A percentile compares a stretch with the other conserved stretches of the same genome.
Evolutionary conservation across 2,888 invertebrate genomes (phyloP).

Genomic region (Temnothorax ravouxi): DNA sequence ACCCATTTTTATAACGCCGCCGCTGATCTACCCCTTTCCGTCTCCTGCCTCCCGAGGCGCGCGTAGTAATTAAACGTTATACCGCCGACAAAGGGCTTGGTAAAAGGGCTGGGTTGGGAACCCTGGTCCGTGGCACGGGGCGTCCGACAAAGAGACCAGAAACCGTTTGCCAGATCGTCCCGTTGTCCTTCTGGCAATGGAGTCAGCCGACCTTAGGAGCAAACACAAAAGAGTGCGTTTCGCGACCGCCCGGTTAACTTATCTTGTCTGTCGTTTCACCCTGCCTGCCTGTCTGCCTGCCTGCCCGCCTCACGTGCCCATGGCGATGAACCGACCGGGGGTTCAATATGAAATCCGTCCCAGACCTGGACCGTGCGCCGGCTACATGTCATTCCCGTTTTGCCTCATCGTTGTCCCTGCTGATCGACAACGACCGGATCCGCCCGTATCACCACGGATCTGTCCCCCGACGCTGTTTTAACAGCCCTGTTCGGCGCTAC

Average conservation of each 20-base stretch:
- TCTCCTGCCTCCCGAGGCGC: slow-evolving; percentile 49
- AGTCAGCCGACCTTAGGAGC: slow-evolving; percentile 72
- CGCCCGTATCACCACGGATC: slow-evolving; percentile 46
- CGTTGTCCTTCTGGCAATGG: slow-evolving; percentile 72
- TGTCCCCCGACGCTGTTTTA: slow-evolving; percentile 53
- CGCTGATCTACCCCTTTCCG: not conserved
- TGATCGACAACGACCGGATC: slow-evolving; percentile 45
- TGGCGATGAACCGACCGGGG: slow-evolving; percentile 34
- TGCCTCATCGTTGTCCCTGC: slow-evolving; percentile 44
- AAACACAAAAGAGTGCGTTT: slow-evolving; percentile 69
- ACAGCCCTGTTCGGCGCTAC: slow-evolving; percentile 34
- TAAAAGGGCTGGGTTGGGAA: slow-evolving; percentile 47
- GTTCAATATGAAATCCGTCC: slow-evolving; percentile 29
- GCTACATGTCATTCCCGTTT: slow-evolving; percentile 58
- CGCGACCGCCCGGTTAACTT: slow-evolving; percentile 70
- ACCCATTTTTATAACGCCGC: slow-evolving; percentile 46
- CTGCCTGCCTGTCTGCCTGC: slow-evolving; percentile 6
- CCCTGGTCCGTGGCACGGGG: slow-evolving; percentile 48
- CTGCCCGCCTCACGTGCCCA: slow-evolving; percentile 22
- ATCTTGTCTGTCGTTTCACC: slow-evolving; percentile 45
- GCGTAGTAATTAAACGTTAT: slow-evolving; percentile 68
- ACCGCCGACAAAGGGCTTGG: slow-evolving; percentile 59
- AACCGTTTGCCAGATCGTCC: slow-evolving; percentile 63
- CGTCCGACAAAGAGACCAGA: slow-evolving; percentile 62
- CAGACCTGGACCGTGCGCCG: slow-evolving; percentile 11